A percentile compares a stretch with the other conserved stretches of the same genome.
Conservation (phyloP, 2,888 invertebrate species). For the Clunio marinus region DNA sequence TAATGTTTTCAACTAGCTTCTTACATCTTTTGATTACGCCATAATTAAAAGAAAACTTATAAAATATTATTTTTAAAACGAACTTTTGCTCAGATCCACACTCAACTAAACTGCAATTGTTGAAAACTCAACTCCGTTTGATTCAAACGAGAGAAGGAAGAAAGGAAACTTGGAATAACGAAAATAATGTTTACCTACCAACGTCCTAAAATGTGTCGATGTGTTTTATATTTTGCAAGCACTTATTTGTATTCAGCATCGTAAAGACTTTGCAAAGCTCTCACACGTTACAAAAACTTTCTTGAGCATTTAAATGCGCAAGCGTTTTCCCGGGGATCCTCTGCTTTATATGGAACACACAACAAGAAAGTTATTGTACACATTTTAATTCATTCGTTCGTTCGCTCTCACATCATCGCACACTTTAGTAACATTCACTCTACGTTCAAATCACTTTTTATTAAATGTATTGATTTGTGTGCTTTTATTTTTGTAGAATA, state of each 20-base stretch:
- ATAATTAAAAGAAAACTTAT: neutral
- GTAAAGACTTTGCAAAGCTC: slow-evolving; percentile 32
- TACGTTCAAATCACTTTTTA: slow-evolving; percentile 32
- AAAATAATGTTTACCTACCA: slow-evolving; percentile 24
- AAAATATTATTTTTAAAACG: slow-evolving; percentile 5
- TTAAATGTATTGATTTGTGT: slow-evolving; percentile 39
- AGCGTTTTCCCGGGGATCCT: slow-evolving; percentile 36
- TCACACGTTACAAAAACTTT: slow-evolving; percentile 9
- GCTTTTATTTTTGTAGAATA: slow-evolving; percentile 25
- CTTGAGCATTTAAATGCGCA: slow-evolving; percentile 17
- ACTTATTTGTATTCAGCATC: neutral
- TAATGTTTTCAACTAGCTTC: neutral
- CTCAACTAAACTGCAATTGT: slow-evolving; percentile 38
- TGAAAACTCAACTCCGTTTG: slow-evolving; percentile 38
- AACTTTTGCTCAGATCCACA: slow-evolving; percentile 26
- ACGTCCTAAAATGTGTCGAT: neutral
- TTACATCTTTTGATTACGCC: neutral
- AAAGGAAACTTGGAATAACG: slow-evolving; percentile 32
- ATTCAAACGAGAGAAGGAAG: too few relatives aligned
- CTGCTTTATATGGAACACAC: slow-evolving; percentile 7
- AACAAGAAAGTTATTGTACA: neutral
- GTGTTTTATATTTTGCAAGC: slow-evolving; percentile 17
- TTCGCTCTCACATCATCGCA: neutral
- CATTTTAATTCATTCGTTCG: neutral
- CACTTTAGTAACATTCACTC: neutral